Base-by-base conservation (phyloP, 2,797 vertebrate genomes). In the Bovichtus diacanthus region DNA sequence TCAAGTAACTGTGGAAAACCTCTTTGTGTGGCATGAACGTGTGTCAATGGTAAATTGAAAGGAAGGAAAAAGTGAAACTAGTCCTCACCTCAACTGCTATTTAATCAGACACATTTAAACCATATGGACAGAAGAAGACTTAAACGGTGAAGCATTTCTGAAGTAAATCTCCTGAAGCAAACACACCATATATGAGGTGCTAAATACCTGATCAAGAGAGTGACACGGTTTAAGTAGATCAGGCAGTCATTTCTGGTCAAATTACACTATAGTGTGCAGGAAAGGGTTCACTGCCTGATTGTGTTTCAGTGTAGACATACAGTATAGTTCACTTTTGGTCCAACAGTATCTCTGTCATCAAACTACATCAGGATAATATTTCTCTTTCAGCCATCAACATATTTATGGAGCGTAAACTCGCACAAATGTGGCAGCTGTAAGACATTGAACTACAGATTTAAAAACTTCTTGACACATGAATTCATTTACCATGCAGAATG, bases 11-110 rank as follows among this genome's bases (percentile, higher is more conserved):
- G 39, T 63, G 15, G 25, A 53, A 67, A 61, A 61, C 5, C 13
- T 13, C 4, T 34, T n/a, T 39, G 12, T 25, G 29, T n/a, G 8
- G 10, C 5, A 29, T 70, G 0, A 19, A n/a, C 23, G 19, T 43
- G 43, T 39, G 13, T 53, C 25, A 6, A 34, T 27, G 18, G 4
- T 60, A 18, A 75, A 39, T 1, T 21, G 11, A 50, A 41, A 78
- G 66, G 44, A 75, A 75, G 70, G 9, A 2, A 67, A 60, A 67
- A 39, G 3, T 39, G 65, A 82, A 71, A 50, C 34, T 53, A 2
- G 3, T 50, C n/a, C 16, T 21, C 4, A 13, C 29, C 8, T 36
- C 7, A 19, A 16, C 16, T 19, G 3, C 43, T 6, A 51, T 10
- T 47, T 9, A 49, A 43, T 41, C 12, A 70, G 8, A 63, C 15